Percentiles rank a stretch among this genome's conserved stretches.
Conservation (phyloP, 2,797 vertebrate species). For the Otus scops region DNA sequence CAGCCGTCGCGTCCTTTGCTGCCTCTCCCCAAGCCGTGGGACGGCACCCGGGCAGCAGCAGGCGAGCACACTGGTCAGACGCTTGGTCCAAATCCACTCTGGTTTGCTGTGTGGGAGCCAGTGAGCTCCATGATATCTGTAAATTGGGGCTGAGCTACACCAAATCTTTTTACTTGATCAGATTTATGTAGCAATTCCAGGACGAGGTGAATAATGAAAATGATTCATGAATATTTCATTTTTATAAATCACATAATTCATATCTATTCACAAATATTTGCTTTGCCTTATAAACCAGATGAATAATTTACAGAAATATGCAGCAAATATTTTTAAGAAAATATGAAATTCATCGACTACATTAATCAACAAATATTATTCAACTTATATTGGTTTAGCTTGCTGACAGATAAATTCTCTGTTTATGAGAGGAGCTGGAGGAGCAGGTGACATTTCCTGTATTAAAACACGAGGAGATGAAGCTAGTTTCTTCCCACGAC, state of each 20-base stretch:
- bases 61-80: accelerated
- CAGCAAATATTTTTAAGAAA: conserved; percentile 62
- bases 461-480: neutral
- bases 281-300: conserved; percentile 55
- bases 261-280: conserved; percentile 69
- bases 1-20: accelerated
- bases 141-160: neutral
- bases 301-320: conserved; percentile 59
- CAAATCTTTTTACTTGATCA: conserved; percentile 36
- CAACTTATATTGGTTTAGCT: conserved; percentile 40
- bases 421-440: conserved; percentile 32
- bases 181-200: conserved; percentile 60
- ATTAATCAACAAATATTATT: conserved; percentile 67
- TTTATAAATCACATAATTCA: conserved; percentile 61
- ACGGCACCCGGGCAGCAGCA: neutral
- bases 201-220: conserved; percentile 65
- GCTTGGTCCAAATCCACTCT: accelerated
- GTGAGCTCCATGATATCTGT: accelerated
- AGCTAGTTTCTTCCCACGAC: neutral
- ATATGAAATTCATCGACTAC: conserved; percentile 51
- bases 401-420: conserved; percentile 41
- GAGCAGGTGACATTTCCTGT: neutral
- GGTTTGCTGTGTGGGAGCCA: accelerated
- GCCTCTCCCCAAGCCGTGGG: neutral
- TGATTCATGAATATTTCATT: conserved; percentile 67